These are phyloP conservation scores for Rhizoglyphus robini DNA, from an alignment of 1,140 invertebrate species.

Conservation along the genomic window DNA sequence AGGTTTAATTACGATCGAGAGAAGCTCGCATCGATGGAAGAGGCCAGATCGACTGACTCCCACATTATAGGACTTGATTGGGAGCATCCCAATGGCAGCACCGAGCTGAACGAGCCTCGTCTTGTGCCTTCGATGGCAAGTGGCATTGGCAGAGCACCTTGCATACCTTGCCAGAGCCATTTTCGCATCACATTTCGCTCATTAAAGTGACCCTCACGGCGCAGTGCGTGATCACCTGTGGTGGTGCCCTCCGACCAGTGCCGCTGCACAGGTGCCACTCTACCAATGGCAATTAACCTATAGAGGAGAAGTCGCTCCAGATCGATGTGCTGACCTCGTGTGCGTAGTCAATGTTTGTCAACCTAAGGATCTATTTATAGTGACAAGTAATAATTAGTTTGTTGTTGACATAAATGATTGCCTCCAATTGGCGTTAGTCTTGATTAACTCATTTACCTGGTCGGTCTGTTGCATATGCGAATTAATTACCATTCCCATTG, in stretches of 20 bases:
- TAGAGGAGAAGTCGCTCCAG: too few species aligned
- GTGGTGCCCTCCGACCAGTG: not conserved
- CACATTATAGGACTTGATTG: slow-evolving; percentile 3
- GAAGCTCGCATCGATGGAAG: too few species aligned
- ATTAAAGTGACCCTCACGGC: slow-evolving; percentile 11
- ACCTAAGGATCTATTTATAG: slow-evolving; percentile 5
- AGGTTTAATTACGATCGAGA: too few species aligned
- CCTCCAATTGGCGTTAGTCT: not conserved
- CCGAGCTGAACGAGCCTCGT: too few species aligned
- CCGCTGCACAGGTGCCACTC: too few species aligned
- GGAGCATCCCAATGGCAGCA: not conserved
- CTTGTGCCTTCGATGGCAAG: too few species aligned
- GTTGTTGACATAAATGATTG: slow-evolving; percentile 14
- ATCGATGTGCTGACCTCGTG: too few species aligned
- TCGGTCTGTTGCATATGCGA: not conserved
- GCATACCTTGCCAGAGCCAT: not conserved
- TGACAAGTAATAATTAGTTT: not conserved
- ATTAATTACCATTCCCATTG: not conserved
- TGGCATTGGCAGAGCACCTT: not conserved
- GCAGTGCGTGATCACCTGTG: too few species aligned
- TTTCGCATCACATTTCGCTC: slow-evolving; percentile 1
- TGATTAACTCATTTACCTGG: slow-evolving; percentile 6
- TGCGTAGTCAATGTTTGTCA: too few species aligned
- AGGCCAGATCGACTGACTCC: too few species aligned
- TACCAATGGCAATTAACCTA: too few species aligned